phyloP scores from a whole-genome alignment of 2,797 vertebrate species.

The Bradypus variegatus region DNA sequence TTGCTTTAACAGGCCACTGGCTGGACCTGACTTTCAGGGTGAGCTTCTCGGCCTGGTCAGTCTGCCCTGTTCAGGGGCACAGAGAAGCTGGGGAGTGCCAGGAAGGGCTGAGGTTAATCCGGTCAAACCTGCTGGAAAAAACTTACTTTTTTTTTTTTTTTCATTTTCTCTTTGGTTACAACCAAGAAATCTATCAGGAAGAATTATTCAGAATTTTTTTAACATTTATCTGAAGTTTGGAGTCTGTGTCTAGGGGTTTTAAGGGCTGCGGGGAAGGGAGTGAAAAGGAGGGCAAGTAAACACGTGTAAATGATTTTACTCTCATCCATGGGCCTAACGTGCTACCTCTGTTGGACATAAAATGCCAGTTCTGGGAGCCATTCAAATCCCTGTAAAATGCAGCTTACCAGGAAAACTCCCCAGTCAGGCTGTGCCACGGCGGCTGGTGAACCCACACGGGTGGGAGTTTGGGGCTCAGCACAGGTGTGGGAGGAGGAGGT shows the following conservation, averaged over 20 bases:
- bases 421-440: accelerated
- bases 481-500: too few species aligned
- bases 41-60: accelerated
- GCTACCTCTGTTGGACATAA: too few species aligned
- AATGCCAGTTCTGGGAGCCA: background rate
- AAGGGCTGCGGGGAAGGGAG: background rate
- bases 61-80: too few species aligned
- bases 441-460: accelerated
- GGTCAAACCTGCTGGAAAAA: background rate
- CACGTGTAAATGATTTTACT: accelerated
- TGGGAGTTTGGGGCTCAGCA: background rate
- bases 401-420: accelerated
- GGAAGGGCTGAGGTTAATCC: background rate
- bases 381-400: too few species aligned
- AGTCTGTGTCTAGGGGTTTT: accelerated
- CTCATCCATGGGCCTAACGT: background rate
- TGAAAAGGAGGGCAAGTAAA: background rate
- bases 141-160: background rate
- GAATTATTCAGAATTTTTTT: background rate
- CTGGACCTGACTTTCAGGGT: accelerated
- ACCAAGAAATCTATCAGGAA: background rate
- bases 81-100: background rate
- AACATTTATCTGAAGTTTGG: too few species aligned
- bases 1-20: background rate
- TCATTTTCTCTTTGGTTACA: background rate